These are phyloP conservation scores for Rhinogobio ventralis DNA, from an alignment of 2,797 vertebrate species.

Conservation along the genomic window DNA sequence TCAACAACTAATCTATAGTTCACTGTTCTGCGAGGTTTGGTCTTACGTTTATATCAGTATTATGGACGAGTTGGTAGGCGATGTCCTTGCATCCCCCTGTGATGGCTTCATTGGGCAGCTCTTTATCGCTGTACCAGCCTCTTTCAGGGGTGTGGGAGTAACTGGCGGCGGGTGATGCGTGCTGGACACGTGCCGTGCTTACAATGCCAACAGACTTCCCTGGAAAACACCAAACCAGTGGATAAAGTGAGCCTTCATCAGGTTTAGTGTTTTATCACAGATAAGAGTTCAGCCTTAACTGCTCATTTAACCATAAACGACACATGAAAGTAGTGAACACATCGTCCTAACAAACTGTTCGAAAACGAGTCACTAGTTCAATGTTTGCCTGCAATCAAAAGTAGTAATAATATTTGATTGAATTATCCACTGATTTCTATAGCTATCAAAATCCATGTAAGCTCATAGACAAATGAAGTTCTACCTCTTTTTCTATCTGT, in stretches of 20 bases:
- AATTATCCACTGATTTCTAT: not conserved
- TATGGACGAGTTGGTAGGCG: constrained; percentile 79
- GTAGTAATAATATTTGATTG: not conserved
- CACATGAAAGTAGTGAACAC: no score
- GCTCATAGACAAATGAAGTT: not conserved
- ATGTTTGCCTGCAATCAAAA: not conserved
- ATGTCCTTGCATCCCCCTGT: constrained; percentile 76
- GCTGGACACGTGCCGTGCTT: constrained; percentile 82
- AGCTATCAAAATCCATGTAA: not conserved
- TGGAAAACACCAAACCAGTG: constrained; percentile 53
- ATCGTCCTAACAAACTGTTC: not conserved
- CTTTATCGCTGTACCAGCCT: constrained; percentile 78
- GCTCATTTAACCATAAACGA: not conserved
- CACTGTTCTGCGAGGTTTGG: not conserved
- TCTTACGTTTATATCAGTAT: constrained; percentile 82
- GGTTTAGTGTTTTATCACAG: not conserved
- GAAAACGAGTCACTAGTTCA: not conserved
- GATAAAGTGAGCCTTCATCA: not conserved
- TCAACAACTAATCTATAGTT: not conserved
- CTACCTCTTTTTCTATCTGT: not conserved
- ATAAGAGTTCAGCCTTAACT: constrained; percentile 2
- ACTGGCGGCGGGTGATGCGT: constrained; percentile 78
- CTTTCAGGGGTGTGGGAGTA: constrained; percentile 77
- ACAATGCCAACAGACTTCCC: constrained; percentile 85
- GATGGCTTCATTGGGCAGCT: constrained; percentile 65